Percentiles rank a stretch among this genome's conserved stretches.
Conservation (phyloP, 2,113 vertebrate genomes). For the Saccopteryx bilineata region DNA sequence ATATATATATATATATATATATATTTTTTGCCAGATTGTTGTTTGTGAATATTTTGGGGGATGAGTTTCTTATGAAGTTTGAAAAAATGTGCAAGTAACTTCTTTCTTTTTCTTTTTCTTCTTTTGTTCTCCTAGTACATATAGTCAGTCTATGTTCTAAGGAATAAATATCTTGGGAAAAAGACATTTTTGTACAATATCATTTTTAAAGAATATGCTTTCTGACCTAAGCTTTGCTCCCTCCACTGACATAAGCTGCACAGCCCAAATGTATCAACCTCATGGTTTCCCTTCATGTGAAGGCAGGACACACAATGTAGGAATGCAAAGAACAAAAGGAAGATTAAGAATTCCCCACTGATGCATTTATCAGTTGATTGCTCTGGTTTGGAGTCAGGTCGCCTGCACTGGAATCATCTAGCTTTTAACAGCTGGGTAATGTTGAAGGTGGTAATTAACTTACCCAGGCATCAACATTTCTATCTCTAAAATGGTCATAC, state of each 20-base stretch:
- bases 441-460: not conserved
- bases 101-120: not conserved
- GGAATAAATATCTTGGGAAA: slow-evolving; percentile 55
- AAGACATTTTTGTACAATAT: not conserved
- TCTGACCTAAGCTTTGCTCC: slow-evolving; percentile 39
- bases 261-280: slow-evolving; percentile 31
- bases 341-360: not conserved
- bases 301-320: not conserved
- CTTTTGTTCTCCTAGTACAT: not conserved
- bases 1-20: too few relatives aligned
- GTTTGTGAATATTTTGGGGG: not conserved
- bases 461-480: not conserved
- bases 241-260: not conserved
- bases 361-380: not conserved
- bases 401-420: not conserved
- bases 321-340: not conserved
- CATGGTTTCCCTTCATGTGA: slow-evolving; percentile 10
- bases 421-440: not conserved
- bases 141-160: not conserved
- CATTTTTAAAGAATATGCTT: slow-evolving; percentile 33
- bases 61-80: not conserved
- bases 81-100: slow-evolving; percentile 5
- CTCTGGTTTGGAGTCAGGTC: not conserved
- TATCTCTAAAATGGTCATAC: slow-evolving; percentile 25
- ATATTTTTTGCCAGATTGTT: not conserved